Conservation (phyloP, 2,113 vertebrate genomes). For the Fregata magnificens region DNA sequence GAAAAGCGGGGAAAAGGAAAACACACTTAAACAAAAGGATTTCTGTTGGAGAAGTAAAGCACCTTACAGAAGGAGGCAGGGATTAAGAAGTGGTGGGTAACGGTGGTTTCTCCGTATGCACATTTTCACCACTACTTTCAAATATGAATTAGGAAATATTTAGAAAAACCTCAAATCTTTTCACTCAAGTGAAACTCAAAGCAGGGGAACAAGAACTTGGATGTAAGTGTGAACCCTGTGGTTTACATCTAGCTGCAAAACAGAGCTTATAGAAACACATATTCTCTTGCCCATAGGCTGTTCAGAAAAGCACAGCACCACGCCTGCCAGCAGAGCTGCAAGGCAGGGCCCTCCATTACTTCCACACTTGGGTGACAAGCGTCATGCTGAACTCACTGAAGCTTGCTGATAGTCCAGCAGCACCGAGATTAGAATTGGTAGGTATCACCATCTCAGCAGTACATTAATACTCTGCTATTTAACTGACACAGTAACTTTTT, state of each 20-base stretch:
- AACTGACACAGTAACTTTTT: background rate
- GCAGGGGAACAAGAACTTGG: background rate
- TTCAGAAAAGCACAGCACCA: rapidly evolving
- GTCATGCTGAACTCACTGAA: background rate
- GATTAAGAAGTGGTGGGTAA: background rate
- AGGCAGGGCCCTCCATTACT: background rate
- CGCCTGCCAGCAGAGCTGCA: rapidly evolving
- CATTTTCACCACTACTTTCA: background rate
- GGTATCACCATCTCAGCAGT: background rate
- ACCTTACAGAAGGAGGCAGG: background rate
- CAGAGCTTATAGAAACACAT: rapidly evolving
- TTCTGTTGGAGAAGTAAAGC: background rate
- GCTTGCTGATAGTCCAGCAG: background rate
- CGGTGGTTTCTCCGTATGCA: background rate
- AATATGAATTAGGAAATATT: background rate
- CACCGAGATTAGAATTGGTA: background rate
- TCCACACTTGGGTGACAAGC: rapidly evolving
- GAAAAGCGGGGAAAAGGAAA: background rate
- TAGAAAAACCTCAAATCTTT: background rate
- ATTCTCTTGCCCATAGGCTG: rapidly evolving
- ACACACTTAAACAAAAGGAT: background rate
- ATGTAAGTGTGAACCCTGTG: background rate
- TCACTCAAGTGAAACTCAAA: background rate
- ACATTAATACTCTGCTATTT: constrained; percentile 2
- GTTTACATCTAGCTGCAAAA: background rate